Base-by-base conservation (phyloP, 2,113 vertebrate species). In the Engystomops pustulosus region DNA sequence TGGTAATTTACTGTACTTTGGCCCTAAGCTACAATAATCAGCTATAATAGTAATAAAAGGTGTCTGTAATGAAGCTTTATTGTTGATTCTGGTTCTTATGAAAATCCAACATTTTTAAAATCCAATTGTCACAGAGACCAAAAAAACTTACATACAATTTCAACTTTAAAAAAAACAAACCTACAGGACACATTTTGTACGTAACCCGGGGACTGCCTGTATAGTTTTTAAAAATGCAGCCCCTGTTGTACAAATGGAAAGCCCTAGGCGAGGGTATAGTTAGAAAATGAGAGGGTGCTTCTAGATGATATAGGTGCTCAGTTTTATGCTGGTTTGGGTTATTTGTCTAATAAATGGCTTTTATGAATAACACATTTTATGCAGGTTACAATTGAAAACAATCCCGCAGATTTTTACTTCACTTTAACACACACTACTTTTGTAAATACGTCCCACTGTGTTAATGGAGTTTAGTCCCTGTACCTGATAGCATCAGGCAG, bases 391-490 rank as follows among this genome's bases (percentile, higher is more conserved):
- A 23, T 2, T 15, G 17, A 58, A 77, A 58, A 58, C 25, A 77
- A 77, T 77, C 51, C 8, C 45, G 2, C 32, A 3, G 74, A 58
- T 77, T 77, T 72, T 36, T n/a, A 1, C 74, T 55, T 76, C 18
- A 53, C 74, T 55, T 75, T 76, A 55, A 76, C 49, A 76, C 30
- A 76, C 7, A 55, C 30, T 55, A 77, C 74, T 77, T 55, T 77
- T n/a, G 74, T 77, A 38, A 77, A 58, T 58, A 36, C 38, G 49
- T 77, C 74, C 30, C 49, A 55, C 74, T 77, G 74, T 58, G 74
- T 77, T 77, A 77, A 77, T 77, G 74, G 74, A 38, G 74, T 77
- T 72, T 58, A 55, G 74, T 77, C 49, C 49, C 30, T 77, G 25
- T 17, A 58, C 74, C 49, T 77, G 49, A 77, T 34, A 77, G 74